Base-by-base conservation (phyloP, 2,113 vertebrate species). In the Colinus virginianus region DNA sequence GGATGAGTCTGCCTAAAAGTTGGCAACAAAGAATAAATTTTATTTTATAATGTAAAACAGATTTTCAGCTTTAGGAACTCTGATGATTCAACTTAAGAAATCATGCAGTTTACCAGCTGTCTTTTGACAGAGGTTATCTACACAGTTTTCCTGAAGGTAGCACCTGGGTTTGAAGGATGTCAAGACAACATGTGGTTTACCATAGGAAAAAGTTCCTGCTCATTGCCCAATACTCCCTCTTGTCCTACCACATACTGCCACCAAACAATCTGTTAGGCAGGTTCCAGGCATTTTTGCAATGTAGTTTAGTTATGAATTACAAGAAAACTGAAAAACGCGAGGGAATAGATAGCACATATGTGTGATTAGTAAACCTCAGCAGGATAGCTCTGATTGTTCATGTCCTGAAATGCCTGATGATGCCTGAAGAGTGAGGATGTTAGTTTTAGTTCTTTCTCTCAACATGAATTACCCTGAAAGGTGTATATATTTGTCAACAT, bases 271-370 rank as follows among this genome's bases (percentile, higher is more conserved):
- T 61, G 4, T 53, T 46, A 69, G 66, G 51, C 51, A 66, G 4
- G 1, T 49, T 55, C 16, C 8, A 66, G 46, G 17, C 11, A 55
- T 66, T 84, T 87, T 61, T 79, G 58, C 49, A 78, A 38, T 13
- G 21, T 82, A 23, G 19, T 15, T 89, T 59, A 38, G 26, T 70
- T 69, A 53, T 30, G 36, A 87, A 55, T 53, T 58, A 76, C 46
- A 87, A 14, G 30, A 72, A 92, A 92, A 32, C 25, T 90, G 42
- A 67, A 92, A 87, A 92, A 18, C 36, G 23, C 9, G 23, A 55
- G 21, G 32, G 36, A 78, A 71, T 23, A 78, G 5, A 42, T 45
- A 66, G 20, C 26, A 56, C 7, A 20, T 23, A 30, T 14, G 7
- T 30, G 40, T 1, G 5, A 67, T 74, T 14, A 69, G 53, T 55